Evolutionary conservation across 2,888 invertebrate species (phyloP), one percentile per base, ranked within the genome.

Genomic region (Tanypteryx hageni): DNA sequence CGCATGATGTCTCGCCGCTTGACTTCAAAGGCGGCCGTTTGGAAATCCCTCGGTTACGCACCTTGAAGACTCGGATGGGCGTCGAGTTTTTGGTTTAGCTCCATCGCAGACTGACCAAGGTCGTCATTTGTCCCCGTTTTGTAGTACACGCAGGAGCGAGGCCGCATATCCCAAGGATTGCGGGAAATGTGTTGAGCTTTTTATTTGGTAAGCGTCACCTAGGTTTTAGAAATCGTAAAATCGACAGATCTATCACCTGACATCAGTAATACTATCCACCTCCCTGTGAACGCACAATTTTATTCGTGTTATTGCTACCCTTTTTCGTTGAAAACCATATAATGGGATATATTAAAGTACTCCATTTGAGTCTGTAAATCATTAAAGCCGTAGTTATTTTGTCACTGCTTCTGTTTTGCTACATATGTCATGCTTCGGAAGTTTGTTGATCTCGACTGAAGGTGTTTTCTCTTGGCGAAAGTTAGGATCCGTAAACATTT

Each of bases 101-200:
- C 76, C 76, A 76, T 76, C 76, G 22, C 27, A 27, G 76, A 76
- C 76, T 76, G 76, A 64, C 89, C 89, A 89, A 89, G 89, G 89
- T 89, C 89, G 64, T 27, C 56, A 64, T 10, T 10, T 89, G 89
- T 59, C 89, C 89, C 68, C 89, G 44, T 89, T 89, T 27, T 61
- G 16, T 31, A 76, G 76, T 76, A 76, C 76, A 76, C 76, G 76
- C 27, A 27, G 59, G 89, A 64, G 89, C 64, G 89, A 89, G 89
- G 89, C 18, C 68, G 64, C 18, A 8, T 9, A 18, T 64, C 89
- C 68, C 64, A 89, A 89, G 89, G 89, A 68, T 89, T 64, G n/a
- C 8, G 61, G 57, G 64, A 61, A 61, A 44, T 16, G 44, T 89
- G 44, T 86, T 76, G 76, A 27, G 76, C 13, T 76, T 76, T 68